Conservation (phyloP, 2,888 invertebrate genomes). For the Copidosoma aretas region DNA sequence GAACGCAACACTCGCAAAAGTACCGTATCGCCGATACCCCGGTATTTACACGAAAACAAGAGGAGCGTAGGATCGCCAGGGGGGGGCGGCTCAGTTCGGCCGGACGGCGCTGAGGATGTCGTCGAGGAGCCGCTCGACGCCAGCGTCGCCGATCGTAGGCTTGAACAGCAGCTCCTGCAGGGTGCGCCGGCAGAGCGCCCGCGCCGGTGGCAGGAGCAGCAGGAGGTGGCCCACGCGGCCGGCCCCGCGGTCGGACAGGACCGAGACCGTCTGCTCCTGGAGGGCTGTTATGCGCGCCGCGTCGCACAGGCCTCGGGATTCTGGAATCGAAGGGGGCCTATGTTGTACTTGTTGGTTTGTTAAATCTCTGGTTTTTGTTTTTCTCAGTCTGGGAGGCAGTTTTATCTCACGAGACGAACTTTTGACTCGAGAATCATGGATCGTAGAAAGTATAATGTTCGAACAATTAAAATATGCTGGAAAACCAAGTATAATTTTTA, state of each 20-base stretch:
- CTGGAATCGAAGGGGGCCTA: constrained; percentile 61
- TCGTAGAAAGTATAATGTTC: no score
- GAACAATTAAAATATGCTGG: no score
- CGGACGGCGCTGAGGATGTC: constrained; percentile 63
- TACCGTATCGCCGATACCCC: no score
- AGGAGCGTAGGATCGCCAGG: background rate
- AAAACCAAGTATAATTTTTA: no score
- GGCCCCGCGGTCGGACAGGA: constrained; percentile 77
- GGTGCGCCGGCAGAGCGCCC: constrained; percentile 64
- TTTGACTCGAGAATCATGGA: no score
- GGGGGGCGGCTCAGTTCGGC: constrained; percentile 8
- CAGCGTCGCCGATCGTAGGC: constrained; percentile 77
- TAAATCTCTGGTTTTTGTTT: no score
- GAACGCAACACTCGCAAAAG: no score
- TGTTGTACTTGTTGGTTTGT: background rate
- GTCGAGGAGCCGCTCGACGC: constrained; percentile 73
- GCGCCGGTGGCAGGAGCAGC: constrained; percentile 74
- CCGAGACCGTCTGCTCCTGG: constrained; percentile 82
- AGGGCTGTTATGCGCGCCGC: constrained; percentile 69
- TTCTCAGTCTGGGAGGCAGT: no score
- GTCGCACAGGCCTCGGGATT: constrained; percentile 70
- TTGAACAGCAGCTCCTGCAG: constrained; percentile 79
- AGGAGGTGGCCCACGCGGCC: constrained; percentile 77
- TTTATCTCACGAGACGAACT: no score
- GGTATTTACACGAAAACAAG: no score